These are phyloP conservation scores for Hemicordylus capensis DNA, from an alignment of 2,113 vertebrate species.

Conservation along the genomic window DNA sequence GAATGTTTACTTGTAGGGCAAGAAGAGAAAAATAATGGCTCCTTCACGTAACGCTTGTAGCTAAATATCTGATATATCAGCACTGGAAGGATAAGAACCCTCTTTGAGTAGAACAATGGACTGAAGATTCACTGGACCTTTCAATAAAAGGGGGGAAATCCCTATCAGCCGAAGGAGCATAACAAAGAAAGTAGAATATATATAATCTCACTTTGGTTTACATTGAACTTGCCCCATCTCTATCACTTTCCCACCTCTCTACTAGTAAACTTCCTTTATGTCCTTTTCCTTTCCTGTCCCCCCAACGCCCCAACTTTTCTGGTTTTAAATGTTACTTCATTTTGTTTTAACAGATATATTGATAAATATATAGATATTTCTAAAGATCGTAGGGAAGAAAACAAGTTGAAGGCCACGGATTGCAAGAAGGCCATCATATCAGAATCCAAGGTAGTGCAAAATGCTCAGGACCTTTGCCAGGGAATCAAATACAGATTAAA, in stretches of 20 bases:
- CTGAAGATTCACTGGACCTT: too few relatives aligned
- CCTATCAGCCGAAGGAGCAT: too few relatives aligned
- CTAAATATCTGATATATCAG: too few relatives aligned
- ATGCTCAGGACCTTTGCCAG: slow-evolving; percentile 30
- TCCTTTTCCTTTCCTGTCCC: not conserved
- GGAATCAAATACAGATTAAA: slow-evolving; percentile 10
- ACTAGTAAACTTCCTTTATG: not conserved
- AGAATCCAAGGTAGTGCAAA: slow-evolving; percentile 8
- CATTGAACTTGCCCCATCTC: not conserved
- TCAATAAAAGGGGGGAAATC: too few relatives aligned
- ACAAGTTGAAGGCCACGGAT: not conserved
- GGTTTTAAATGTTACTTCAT: not conserved
- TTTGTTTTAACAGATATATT: not conserved
- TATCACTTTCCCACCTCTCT: not conserved
- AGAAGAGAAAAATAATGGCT: too few relatives aligned
- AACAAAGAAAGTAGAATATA: too few relatives aligned
- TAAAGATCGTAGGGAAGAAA: not conserved
- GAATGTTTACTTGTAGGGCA: too few relatives aligned
- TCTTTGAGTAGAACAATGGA: too few relatives aligned
- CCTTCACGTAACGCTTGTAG: too few relatives aligned
- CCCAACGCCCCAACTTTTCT: too few relatives aligned
- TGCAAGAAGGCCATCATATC: not conserved
- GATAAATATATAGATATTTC: not conserved
- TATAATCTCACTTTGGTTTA: too few relatives aligned
- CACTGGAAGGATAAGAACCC: too few relatives aligned